phyloP scores from a whole-genome alignment of 2,888 invertebrate genomes.

The Alcis repandata region DNA sequence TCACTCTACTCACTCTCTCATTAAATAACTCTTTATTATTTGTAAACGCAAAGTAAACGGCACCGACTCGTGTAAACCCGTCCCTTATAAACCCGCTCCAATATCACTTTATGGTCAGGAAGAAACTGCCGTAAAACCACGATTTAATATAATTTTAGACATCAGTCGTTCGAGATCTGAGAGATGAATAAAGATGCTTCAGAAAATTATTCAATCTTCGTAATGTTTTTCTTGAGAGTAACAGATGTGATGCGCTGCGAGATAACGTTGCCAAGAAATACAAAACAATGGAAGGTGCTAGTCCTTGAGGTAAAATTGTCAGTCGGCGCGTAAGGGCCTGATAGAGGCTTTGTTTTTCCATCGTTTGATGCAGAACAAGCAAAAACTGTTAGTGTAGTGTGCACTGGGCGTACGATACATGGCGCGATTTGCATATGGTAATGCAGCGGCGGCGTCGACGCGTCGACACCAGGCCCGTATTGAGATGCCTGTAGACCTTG shows the following conservation, averaged over 20 bases:
- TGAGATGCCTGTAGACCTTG: constrained; percentile 17
- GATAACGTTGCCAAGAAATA: constrained; percentile 32
- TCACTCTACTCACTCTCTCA: constrained; percentile 27
- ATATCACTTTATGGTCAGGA: constrained; percentile 68
- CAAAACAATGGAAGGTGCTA: constrained; percentile 29
- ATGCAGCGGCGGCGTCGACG: constrained; percentile 64
- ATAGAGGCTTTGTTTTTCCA: constrained; percentile 50
- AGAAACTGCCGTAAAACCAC: constrained; percentile 69
- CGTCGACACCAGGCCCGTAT: constrained; percentile 40
- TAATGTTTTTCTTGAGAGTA: constrained; percentile 40
- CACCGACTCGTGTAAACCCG: constrained; percentile 54
- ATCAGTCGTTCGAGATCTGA: constrained; percentile 62
- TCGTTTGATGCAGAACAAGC: constrained; percentile 62
- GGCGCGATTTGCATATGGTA: constrained; percentile 76
- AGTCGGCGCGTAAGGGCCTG: constrained; percentile 39
- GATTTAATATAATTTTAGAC: constrained; percentile 63
- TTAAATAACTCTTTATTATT: constrained; percentile 29
- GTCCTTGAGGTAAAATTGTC: constrained; percentile 44
- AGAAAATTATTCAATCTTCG: constrained; percentile 51
- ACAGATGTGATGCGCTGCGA: constrained; percentile 26
- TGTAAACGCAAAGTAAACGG: constrained; percentile 35
- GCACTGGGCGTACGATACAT: constrained; percentile 64
- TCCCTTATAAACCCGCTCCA: constrained; percentile 58
- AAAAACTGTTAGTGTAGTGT: constrained; percentile 73
- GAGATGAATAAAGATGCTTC: constrained; percentile 53